phyloP scores from a whole-genome alignment of 2,113 vertebrate genomes.

The Copsychus sechellarum region DNA sequence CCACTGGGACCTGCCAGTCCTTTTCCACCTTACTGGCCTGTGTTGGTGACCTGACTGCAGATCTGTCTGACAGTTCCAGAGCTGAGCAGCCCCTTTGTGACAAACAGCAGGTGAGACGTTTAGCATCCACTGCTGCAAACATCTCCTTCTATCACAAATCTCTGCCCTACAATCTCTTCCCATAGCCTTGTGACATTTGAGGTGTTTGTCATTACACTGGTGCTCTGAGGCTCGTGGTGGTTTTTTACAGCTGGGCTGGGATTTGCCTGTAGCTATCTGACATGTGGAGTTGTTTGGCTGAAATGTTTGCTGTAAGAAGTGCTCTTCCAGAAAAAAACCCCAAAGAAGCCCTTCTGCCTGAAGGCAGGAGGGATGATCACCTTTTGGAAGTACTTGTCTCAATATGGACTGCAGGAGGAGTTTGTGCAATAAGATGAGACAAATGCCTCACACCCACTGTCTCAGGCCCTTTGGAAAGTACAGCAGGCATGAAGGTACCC shows the following conservation, averaged over 20 bases:
- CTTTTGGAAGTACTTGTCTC: not conserved
- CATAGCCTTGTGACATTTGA: accelerated
- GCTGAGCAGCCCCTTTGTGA: not conserved
- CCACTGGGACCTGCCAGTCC: not conserved
- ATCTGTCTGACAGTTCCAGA: not conserved
- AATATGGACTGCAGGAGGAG: accelerated
- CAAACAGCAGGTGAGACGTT: not conserved
- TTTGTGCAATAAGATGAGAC: not conserved
- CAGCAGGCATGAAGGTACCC: not conserved
- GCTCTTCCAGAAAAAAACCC: not conserved
- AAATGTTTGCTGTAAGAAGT: not conserved
- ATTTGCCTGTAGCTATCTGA: not conserved
- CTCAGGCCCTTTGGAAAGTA: not conserved
- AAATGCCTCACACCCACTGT: not conserved
- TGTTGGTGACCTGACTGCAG: not conserved
- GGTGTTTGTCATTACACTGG: not conserved
- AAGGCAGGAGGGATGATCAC: not conserved
- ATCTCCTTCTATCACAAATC: not conserved
- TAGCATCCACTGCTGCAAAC: not conserved
- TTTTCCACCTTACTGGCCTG: too few species aligned
- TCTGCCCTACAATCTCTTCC: not conserved
- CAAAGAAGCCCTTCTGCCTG: too few species aligned
- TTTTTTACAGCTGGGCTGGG: not conserved
- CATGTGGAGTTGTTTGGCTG: not conserved
- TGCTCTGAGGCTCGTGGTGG: accelerated